A percentile compares a stretch with the other conserved stretches of the same genome.
Conservation (phyloP, 2,888 invertebrate genomes). For the Taenaris catops region DNA sequence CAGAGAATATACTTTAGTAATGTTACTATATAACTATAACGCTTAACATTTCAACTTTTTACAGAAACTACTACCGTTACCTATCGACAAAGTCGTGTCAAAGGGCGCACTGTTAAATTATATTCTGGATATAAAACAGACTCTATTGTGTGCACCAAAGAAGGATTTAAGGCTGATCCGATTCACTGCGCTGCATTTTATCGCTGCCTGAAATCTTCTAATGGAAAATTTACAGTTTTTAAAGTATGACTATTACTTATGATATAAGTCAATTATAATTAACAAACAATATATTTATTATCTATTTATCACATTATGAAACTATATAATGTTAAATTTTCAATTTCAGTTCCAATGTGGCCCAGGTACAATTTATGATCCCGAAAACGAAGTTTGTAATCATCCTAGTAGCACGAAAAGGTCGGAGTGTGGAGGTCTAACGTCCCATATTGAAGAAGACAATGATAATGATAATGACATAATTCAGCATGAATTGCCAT, state of each 20-base stretch:
- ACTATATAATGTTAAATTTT: too few species aligned
- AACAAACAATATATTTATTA: too few species aligned
- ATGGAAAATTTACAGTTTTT: conserved; percentile 76
- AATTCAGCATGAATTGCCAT: conserved; percentile 50
- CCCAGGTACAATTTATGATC: conserved; percentile 87
- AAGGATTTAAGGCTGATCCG: conserved; percentile 87
- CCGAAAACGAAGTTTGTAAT: conserved; percentile 83
- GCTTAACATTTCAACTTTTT: too few species aligned
- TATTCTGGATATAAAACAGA: conserved; percentile 53
- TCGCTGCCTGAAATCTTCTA: conserved; percentile 83
- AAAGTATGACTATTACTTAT: too few species aligned
- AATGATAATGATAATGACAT: conserved; percentile 76
- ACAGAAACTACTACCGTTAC: conserved; percentile 20
- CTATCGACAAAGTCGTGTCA: conserved; percentile 25
- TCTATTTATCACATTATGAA: too few species aligned
- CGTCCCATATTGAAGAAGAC: conserved; percentile 22
- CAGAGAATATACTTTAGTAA: neutral
- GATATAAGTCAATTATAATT: too few species aligned
- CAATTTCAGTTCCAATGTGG: conserved; percentile 84
- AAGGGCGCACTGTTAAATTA: conserved; percentile 54
- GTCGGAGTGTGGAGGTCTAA: conserved; percentile 80
- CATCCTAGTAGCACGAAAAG: conserved; percentile 84
- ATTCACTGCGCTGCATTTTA: conserved; percentile 87
- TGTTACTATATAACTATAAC: too few species aligned
- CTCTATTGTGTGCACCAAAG: conserved; percentile 79